A percentile compares a stretch with the other conserved stretches of the same genome.
phyloP scores from a whole-genome alignment of 1,140 invertebrate genomes.

The Aphidius gifuensis region DNA sequence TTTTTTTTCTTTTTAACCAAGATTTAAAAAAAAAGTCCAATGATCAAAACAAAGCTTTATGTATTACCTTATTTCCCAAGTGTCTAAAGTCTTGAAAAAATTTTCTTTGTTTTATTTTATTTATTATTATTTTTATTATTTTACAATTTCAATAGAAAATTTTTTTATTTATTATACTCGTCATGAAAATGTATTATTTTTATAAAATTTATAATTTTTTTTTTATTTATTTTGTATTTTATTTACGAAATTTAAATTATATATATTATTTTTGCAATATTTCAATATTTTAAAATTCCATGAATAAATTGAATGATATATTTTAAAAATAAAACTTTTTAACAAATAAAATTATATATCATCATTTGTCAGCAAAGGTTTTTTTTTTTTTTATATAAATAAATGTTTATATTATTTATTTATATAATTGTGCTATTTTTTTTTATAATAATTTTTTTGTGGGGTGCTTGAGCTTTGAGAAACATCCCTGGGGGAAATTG shows the following conservation, averaged over 20 bases:
- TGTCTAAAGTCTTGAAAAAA: constrained; percentile 38
- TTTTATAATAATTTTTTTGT: neutral
- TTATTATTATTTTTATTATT: constrained; percentile 10
- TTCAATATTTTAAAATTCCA: too few species aligned
- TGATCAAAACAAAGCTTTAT: constrained; percentile 43
- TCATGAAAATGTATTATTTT: too few species aligned
- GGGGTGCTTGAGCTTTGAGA: neutral
- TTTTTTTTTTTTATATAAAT: too few species aligned
- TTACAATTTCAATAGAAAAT: constrained; percentile 5
- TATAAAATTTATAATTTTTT: too few species aligned
- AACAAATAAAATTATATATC: too few species aligned
- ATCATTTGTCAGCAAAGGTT: too few species aligned
- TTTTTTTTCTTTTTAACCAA: constrained; percentile 16
- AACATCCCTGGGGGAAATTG: constrained; percentile 8
- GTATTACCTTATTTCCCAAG: constrained; percentile 46
- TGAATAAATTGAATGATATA: too few species aligned
- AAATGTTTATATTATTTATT: too few species aligned
- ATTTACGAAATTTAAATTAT: too few species aligned
- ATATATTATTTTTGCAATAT: too few species aligned
- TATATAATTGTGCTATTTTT: neutral
- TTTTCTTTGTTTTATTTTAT: constrained; percentile 32
- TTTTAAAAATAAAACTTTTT: too few species aligned
- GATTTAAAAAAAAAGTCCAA: constrained; percentile 17
- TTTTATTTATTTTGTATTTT: too few species aligned
- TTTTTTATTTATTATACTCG: constrained; percentile 1